These are phyloP conservation scores for Trichosurus vulpecula DNA, from an alignment of 2,797 vertebrate species.

Conservation along the genomic window DNA sequence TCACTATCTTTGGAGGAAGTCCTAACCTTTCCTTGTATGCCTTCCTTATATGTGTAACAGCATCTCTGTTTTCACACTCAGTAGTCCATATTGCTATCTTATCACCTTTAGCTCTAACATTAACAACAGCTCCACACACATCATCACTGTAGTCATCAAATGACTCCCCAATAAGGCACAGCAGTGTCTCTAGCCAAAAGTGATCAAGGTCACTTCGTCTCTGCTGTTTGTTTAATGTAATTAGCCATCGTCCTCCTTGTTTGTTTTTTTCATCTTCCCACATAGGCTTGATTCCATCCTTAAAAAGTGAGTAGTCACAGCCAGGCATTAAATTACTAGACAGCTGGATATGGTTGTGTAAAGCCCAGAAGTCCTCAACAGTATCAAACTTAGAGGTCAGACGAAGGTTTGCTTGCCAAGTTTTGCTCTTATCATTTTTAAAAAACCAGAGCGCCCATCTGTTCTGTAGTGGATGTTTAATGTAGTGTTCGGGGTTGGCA, in stretches of 20 bases:
- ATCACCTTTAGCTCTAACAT: slow-evolving; percentile 96
- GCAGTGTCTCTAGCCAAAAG: slow-evolving; percentile 98
- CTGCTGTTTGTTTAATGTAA: slow-evolving; percentile 97
- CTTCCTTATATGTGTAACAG: slow-evolving; percentile 96
- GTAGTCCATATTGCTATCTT: slow-evolving; percentile 99
- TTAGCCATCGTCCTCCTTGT: slow-evolving; percentile 95
- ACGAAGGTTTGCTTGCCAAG: slow-evolving; percentile 98
- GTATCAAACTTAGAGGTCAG: slow-evolving; percentile 98
- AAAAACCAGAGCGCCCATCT: slow-evolving; percentile 99
- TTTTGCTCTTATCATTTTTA: slow-evolving; percentile 99
- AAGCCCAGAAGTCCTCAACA: slow-evolving; percentile 99
- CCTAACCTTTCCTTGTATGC: slow-evolving; percentile 98
- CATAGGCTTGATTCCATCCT: slow-evolving; percentile 99
- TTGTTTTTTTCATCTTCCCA: slow-evolving; percentile 98
- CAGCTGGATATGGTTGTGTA: slow-evolving; percentile 99
- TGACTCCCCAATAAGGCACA: slow-evolving; percentile 97
- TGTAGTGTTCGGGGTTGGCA: slow-evolving; percentile 91
- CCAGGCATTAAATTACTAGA: slow-evolving; percentile 99
- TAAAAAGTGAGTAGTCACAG: slow-evolving; percentile 99
- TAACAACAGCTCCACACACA: slow-evolving; percentile 97
- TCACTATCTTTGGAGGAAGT: slow-evolving; percentile 94
- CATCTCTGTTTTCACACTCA: slow-evolving; percentile 97
- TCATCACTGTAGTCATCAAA: slow-evolving; percentile 97
- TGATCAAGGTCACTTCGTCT: slow-evolving; percentile 94
- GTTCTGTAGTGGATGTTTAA: slow-evolving; percentile 98